Evolutionary conservation across 2,888 invertebrate genomes (phyloP), one percentile per base, ranked within the genome.

Genomic region (Phyto melanocephala): DNA sequence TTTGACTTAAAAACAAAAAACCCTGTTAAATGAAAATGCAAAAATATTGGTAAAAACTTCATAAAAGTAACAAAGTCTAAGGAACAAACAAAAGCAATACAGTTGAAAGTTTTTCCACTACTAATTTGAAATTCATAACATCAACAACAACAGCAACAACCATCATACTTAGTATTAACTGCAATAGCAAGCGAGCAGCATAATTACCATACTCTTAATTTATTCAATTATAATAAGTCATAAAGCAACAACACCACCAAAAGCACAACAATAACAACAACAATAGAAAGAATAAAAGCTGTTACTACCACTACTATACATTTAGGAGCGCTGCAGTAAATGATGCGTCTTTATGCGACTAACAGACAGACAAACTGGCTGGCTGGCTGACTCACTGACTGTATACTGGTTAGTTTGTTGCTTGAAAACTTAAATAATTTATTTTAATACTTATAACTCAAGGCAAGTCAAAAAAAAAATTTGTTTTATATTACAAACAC

Each of bases 191-290:
- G 54, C 47, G n/a, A 45, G 35, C 11, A 50, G 47, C 56, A 10
- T n/a, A 10, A 58, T 15, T 42, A 62, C 15, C 33, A 20, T 35
- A 78, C 58, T 77, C 65, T 50, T 74, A 81, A 81, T 78, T 74
- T 78, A 81, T 78, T 78, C 78, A 81, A 78, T 81, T 81, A 70
- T 45, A n/a, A n/a, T n/a, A 74, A 81, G 77, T 74, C 74, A 74
- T 78, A 70, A 81, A 72, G 47, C 40, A 76, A 52, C 54, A 62
- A 56, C 58, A 6, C 28, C 28, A 40, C 54, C 62, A 52, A 58
- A 62, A 63, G 33, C 52, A 37, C 15, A 47, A 17, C 54, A 52
- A n/a, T 20, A 54, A 52, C 42, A 20, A 22, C 37, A 22, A 15
- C 45, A 24, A 35, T 24, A n/a, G 47, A 17, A 24, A 52, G 11